These are phyloP conservation scores for Azorinus chamasolen DNA, from an alignment of 2,888 invertebrate species.

Conservation along the genomic window DNA sequence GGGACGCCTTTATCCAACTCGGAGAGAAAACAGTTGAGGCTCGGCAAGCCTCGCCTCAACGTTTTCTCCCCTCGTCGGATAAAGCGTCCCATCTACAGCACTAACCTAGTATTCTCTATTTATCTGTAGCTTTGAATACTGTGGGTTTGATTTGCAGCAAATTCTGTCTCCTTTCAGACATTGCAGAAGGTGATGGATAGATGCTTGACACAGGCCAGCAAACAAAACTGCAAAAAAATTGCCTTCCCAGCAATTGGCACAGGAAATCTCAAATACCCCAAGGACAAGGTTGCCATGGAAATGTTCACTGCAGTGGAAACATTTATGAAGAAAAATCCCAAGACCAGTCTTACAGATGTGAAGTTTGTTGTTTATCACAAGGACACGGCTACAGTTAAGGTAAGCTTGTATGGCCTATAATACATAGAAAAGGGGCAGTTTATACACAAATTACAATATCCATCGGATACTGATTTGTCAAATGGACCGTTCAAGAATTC, in stretches of 20 bases:
- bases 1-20: no score
- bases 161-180: no score
- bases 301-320: constrained; percentile 65
- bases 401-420: no score
- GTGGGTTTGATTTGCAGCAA: no score
- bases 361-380: constrained; percentile 62
- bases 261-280: constrained; percentile 46
- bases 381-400: constrained; percentile 56
- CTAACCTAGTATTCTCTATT: no score
- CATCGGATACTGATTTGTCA: no score
- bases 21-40: no score
- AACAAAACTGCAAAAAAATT: constrained; percentile 45
- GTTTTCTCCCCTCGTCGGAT: no score
- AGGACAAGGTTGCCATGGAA: constrained; percentile 60
- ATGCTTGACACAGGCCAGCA: constrained; percentile 63
- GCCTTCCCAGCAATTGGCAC: constrained; percentile 76
- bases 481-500: no score
- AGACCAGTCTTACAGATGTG: constrained; percentile 42
- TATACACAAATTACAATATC: not conserved
- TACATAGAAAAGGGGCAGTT: not conserved
- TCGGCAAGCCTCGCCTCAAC: no score
- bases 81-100: no score
- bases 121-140: no score
- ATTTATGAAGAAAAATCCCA: constrained; percentile 49
- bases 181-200: constrained; percentile 50